Evolutionary conservation across 2,888 invertebrate species (phyloP), one percentile per base, ranked within the genome.

Genomic region (Drosophila stalkeri): DNA sequence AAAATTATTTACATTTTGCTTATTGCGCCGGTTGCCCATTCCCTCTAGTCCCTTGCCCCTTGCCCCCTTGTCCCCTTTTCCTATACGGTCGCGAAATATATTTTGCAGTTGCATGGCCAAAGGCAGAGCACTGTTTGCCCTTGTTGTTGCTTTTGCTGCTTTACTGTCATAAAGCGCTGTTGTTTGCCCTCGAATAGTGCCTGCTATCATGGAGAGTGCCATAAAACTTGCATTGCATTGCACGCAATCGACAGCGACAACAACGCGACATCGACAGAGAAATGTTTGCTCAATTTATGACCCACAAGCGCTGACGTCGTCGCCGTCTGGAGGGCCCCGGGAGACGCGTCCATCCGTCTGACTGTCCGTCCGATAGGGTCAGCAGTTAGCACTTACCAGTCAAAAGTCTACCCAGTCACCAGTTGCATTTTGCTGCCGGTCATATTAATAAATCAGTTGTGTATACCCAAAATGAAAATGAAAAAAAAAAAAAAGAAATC

Each of bases 1-100:
- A 64, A 90, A 90, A 89, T 83, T 86, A 81, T 89, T 90, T 90
- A 89, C 88, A 90, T 87, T 89, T 89, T 87, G 81, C 84, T 86
- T 77, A 90, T 86, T 83, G 84, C 78, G 76, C 62, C 76, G 41
- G 71, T 77, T 61, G 59, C 37, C 33, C 43, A 33, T 33, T 44
- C 16, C n/a, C 43, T 4, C 31, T 3, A 2, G 18, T 9, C 37
- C 37, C 9, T 9, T 35, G 11, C 12, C 39, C 23, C n/a, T 23
- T 23, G 8, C 35, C 54, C 41, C 39, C 55, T 35, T 37, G 61
- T 23, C 18, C 44, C 33, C 55, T 35, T 37, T 57, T 23, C 18
- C 44, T 27, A 33, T 46, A 27, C 47, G 31, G 54, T 77, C 64
- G 64, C 73, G 39, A 54, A 77, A 60, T 49, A 49, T 27, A 59